Evolutionary conservation across 2,797 vertebrate species (phyloP).

Genomic region (Halcyon smyrnensis): DNA sequence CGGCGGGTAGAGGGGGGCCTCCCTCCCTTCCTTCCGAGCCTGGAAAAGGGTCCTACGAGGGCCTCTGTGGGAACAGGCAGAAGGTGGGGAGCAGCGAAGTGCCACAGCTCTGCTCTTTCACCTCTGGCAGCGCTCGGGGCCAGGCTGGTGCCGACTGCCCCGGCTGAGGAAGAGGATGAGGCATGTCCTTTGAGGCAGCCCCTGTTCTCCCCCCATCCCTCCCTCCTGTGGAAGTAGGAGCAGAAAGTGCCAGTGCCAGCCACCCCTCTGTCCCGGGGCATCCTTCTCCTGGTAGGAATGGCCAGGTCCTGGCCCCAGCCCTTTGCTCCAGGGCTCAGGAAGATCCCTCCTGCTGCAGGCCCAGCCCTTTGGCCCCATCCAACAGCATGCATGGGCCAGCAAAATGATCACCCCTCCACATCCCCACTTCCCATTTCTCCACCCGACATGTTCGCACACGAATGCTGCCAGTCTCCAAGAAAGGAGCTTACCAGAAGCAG

Average conservation of each 20-base stretch:
- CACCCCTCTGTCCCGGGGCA: no score
- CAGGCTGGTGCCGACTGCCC: neutral
- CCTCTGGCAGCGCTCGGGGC: neutral
- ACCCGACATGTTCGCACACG: neutral
- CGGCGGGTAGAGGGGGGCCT: neutral
- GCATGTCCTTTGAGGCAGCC: no score
- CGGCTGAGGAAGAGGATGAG: neutral
- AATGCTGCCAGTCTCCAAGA: neutral
- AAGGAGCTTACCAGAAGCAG: neutral
- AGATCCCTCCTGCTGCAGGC: neutral
- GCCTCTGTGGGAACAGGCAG: neutral
- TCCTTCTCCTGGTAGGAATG: neutral
- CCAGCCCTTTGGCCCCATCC: neutral
- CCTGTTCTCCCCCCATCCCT: neutral
- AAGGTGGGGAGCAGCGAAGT: neutral
- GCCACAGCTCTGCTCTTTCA: neutral
- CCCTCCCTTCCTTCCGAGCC: neutral
- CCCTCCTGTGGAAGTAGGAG: neutral
- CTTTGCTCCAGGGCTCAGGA: neutral
- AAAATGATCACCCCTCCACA: neutral
- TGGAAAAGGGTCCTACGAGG: neutral
- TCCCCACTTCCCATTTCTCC: neutral
- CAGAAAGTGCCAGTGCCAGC: no score
- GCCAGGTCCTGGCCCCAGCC: neutral
- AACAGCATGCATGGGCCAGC: accelerated